Percentiles rank a stretch among this genome's conserved stretches.
These are phyloP conservation scores for Drosophila biarmipes DNA, from an alignment of 1,140 invertebrate genomes.

Conservation along the genomic window DNA sequence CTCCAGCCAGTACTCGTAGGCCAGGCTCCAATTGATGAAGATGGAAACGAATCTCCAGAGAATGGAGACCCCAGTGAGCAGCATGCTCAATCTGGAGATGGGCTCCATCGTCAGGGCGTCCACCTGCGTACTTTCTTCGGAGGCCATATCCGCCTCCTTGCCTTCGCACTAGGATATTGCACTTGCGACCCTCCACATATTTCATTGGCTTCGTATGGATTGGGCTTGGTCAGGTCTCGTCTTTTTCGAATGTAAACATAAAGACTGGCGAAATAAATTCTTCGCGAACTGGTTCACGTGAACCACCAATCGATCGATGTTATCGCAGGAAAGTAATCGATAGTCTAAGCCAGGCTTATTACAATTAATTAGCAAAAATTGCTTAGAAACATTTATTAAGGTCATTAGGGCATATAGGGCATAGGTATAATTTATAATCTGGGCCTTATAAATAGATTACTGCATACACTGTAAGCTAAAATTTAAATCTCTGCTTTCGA, in stretches of 20 bases:
- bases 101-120: conserved; percentile 28
- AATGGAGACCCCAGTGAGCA: conserved; percentile 35
- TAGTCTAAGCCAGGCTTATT: not conserved
- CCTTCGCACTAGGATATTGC: not conserved
- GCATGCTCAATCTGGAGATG: conserved; percentile 29
- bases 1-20: conserved; percentile 45
- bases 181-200: not conserved
- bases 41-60: conserved; percentile 56
- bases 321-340: not conserved
- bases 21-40: conserved; percentile 55
- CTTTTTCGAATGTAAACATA: not conserved
- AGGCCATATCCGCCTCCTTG: not conserved
- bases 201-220: not conserved
- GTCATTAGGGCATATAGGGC: no score
- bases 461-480: no score
- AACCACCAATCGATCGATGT: not conserved
- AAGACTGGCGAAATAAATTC: not conserved
- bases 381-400: no score
- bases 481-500: no score
- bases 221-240: not conserved
- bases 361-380: no score
- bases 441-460: no score
- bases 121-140: conserved; percentile 6
- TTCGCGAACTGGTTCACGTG: not conserved
- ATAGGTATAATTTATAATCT: no score